phyloP scores from a whole-genome alignment of 37 sponge, comb jelly and placozoan species.

The Halichondria panicea region DNA sequence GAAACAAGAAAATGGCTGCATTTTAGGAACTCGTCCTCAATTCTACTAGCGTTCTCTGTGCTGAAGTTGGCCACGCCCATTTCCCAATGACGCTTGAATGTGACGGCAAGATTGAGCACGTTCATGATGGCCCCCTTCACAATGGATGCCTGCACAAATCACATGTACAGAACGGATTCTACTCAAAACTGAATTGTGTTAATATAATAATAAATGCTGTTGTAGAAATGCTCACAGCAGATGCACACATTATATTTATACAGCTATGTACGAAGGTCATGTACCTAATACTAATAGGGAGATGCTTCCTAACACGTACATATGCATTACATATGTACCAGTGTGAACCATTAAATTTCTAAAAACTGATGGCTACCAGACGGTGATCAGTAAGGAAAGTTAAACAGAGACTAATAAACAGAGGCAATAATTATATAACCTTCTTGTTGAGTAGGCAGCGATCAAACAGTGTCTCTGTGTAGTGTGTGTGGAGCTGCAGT shows the following conservation, averaged over 20 bases:
- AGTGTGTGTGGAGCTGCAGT: slow-evolving; percentile 35
- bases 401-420: not conserved
- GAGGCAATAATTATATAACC: not conserved
- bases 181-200: too few species aligned
- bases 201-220: not conserved
- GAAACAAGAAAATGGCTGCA: slow-evolving; percentile 65
- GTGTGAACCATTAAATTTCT: too few species aligned
- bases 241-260: not conserved
- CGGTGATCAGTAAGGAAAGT: too few species aligned
- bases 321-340: too few species aligned
- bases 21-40: slow-evolving; percentile 57
- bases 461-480: slow-evolving; percentile 38
- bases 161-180: too few species aligned
- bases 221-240: not conserved
- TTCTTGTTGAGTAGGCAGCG: slow-evolving; percentile 66
- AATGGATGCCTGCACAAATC: slow-evolving; percentile 31
- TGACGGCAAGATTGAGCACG: slow-evolving; percentile 28
- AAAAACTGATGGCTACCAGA: too few species aligned
- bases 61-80: slow-evolving; percentile 15
- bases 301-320: too few species aligned
- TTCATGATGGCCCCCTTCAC: slow-evolving; percentile 64
- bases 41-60: slow-evolving; percentile 6
- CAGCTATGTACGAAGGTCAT: not conserved
- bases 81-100: slow-evolving; percentile 52
- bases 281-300: not conserved